Percentiles rank a stretch among this genome's conserved stretches.
Evolutionary conservation across 2,113 vertebrate species (phyloP).

Genomic region (Microtus montanus): DNA sequence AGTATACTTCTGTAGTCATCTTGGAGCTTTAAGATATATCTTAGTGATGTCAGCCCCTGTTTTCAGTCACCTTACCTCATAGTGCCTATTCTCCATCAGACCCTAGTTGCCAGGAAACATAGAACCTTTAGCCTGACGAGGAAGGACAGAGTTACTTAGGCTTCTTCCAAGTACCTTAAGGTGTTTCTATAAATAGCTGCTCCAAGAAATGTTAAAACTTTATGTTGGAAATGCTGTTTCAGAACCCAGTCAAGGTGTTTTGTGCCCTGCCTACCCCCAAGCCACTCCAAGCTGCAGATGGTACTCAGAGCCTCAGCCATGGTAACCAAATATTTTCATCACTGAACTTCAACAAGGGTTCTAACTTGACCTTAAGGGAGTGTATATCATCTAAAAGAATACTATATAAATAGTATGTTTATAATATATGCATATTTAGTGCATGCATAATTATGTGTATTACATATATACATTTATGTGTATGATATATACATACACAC

Average conservation of each 20-base stretch:
- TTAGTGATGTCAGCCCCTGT: background rate
- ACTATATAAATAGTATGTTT: background rate
- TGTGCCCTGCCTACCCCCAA: background rate
- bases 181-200: background rate
- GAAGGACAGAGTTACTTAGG: background rate
- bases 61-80: background rate
- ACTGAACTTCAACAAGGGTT: background rate
- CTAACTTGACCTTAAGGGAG: background rate
- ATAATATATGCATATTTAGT: background rate
- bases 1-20: background rate
- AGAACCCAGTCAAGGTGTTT: background rate
- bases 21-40: slow-evolving; percentile 31
- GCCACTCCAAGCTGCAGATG: background rate
- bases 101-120: background rate
- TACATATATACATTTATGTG: background rate
- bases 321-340: background rate
- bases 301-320: background rate
- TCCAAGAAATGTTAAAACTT: background rate
- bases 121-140: slow-evolving; percentile 6
- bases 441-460: background rate
- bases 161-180: background rate
- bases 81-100: background rate
- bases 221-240: background rate
- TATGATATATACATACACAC: background rate
- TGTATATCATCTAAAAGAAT: slow-evolving; percentile 8